Conservation (phyloP, 2,797 vertebrate genomes). For the Liparis tanakae region DNA sequence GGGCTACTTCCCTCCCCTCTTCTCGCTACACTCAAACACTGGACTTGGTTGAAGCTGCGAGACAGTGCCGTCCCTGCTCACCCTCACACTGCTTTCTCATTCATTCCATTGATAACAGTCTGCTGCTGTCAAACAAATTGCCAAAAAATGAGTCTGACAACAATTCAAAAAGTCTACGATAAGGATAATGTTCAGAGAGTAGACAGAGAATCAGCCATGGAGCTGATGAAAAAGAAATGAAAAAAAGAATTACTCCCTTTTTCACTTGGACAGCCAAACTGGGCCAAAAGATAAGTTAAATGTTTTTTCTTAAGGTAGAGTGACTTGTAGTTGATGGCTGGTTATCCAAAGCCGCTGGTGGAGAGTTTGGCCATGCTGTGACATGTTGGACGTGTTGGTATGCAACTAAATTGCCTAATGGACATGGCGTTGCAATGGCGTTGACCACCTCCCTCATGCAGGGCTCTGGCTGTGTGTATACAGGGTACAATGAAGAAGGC, state of each 20-base stretch:
- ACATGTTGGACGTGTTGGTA: slow-evolving; percentile 32
- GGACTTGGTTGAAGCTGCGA: slow-evolving; percentile 34
- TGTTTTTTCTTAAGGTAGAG: slow-evolving; percentile 57
- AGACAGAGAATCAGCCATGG: slow-evolving; percentile 23
- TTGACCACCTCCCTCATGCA: slow-evolving; percentile 29
- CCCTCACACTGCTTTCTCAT: slow-evolving; percentile 29
- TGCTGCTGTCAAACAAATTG: slow-evolving; percentile 64
- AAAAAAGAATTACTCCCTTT: background rate
- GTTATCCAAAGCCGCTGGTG: slow-evolving; percentile 51
- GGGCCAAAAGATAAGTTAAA: slow-evolving; percentile 41
- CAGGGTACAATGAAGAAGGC: slow-evolving; percentile 71
- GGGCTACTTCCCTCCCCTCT: slow-evolving; percentile 18
- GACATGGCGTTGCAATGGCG: slow-evolving; percentile 14
- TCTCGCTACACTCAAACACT: slow-evolving; percentile 19
- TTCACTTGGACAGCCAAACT: slow-evolving; percentile 41
- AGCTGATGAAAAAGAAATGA: slow-evolving; percentile 16
- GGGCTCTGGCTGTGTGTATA: slow-evolving; percentile 68
- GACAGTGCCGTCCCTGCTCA: slow-evolving; percentile 34
- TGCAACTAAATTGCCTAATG: slow-evolving; percentile 15
- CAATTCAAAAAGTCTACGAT: slow-evolving; percentile 43
- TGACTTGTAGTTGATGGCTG: slow-evolving; percentile 56
- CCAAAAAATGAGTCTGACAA: slow-evolving; percentile 51
- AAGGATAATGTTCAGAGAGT: slow-evolving; percentile 12
- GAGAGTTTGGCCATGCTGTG: slow-evolving; percentile 38
- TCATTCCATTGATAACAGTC: slow-evolving; percentile 40